Conservation (phyloP, 2,888 invertebrate species). For the Plebejus argus region DNA sequence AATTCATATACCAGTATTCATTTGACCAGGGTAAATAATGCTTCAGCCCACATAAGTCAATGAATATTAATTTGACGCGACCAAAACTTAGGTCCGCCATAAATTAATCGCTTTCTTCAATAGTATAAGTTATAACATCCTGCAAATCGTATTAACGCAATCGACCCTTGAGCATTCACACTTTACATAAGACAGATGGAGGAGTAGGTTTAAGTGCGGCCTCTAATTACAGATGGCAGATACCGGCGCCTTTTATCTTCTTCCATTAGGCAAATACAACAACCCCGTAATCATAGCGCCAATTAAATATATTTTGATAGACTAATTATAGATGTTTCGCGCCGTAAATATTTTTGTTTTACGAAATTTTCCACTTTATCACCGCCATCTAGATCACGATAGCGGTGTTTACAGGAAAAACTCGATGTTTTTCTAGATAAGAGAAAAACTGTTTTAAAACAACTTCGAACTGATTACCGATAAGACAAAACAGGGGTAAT, state of each 20-base stretch:
- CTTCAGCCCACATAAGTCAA: no score
- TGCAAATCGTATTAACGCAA: background rate
- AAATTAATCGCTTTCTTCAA: no score
- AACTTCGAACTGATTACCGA: background rate
- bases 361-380: conserved; percentile 26
- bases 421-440: background rate
- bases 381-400: background rate
- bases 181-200: conserved; percentile 50
- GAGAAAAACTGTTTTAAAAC: background rate
- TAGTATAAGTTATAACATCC: background rate
- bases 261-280: conserved; percentile 80
- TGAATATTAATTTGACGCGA: no score
- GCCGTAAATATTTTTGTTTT: conserved; percentile 61
- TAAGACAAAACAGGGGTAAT: no score
- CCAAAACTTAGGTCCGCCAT: no score
- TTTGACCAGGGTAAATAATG: no score
- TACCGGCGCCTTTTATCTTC: conserved; percentile 77
- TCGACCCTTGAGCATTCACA: conserved; percentile 33
- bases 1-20: no score
- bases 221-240: conserved; percentile 77
- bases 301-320: conserved; percentile 80
- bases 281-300: conserved; percentile 70
- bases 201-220: conserved; percentile 69
- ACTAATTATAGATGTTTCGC: conserved; percentile 64
- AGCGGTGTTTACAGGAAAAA: background rate